Evolutionary conservation across 2,888 invertebrate species (phyloP).

Genomic region (Chrysopilus asiliformis): DNA sequence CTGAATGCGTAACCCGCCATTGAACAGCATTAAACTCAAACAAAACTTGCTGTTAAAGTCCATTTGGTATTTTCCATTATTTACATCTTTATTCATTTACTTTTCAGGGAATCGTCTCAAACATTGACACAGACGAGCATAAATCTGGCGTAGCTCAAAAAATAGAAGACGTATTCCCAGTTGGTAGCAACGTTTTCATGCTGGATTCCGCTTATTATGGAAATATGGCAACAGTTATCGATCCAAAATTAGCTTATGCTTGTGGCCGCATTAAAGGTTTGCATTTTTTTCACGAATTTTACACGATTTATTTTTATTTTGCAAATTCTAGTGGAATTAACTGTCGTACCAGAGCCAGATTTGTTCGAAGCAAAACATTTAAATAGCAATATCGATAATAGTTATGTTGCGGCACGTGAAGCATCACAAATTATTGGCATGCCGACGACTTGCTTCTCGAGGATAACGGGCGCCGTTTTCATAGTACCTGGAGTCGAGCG

Average conservation of each 20-base stretch:
- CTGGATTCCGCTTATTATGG: constrained; percentile 72
- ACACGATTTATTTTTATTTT: background rate
- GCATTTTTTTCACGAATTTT: background rate
- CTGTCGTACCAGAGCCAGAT: constrained; percentile 27
- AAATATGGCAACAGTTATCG: constrained; percentile 54
- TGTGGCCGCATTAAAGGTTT: constrained; percentile 30
- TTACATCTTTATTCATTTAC: too few relatives aligned
- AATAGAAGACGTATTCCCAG: constrained; percentile 49
- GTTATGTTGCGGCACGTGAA: constrained; percentile 23
- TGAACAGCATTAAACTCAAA: background rate
- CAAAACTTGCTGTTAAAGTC: background rate
- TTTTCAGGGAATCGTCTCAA: constrained; percentile 49
- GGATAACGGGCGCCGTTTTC: constrained; percentile 75
- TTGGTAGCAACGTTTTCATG: constrained; percentile 57
- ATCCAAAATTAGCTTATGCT: constrained; percentile 26
- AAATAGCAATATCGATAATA: constrained; percentile 20
- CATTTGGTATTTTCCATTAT: background rate
- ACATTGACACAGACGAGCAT: constrained; percentile 38
- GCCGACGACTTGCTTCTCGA: constrained; percentile 56
- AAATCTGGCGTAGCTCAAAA: constrained; percentile 29
- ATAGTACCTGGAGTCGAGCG: constrained; percentile 43
- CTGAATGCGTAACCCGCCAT: too few relatives aligned
- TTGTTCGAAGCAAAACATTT: constrained; percentile 19
- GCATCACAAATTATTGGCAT: constrained; percentile 40
- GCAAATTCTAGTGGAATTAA: constrained; percentile 23